Evolutionary conservation across 2,113 vertebrate genomes (phyloP), one percentile per base, ranked within the genome.

Genomic region (Notarius quadriscutis): DNA sequence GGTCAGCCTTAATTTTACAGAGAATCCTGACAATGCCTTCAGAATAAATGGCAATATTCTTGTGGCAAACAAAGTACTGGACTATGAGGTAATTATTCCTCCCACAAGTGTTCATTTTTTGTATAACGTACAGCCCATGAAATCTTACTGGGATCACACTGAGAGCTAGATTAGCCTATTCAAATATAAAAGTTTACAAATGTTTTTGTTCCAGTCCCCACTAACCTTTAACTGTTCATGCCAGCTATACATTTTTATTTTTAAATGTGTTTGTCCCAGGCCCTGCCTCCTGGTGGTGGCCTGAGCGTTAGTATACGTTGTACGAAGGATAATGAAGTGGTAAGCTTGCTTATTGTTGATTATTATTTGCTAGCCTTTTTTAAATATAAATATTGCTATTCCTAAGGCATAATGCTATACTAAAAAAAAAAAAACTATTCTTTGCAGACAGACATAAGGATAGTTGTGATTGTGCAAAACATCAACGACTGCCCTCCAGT

Each of bases 401-500:
- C 1, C 15, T 27, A n/a, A 83, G 30, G 4, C 22, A 7, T 12
- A 34, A 55, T 50, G 10, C 25, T 69, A 51, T 7, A 41, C 74
- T 58, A 41, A 15, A 34, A 8, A 0, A 60, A 79, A 65, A 10
- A 27, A 27, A 55, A 5, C 8, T 60, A 41, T n/a, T 75, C 69
- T 67, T 91, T 93, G 25, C 84, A 96, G 94, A 0, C 3, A 0
- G 0, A 0, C 0, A 0, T 87, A 14, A 0, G 0, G 0, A 0
- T 94, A 5, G 0, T 18, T 27, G 78, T 95, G 1, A 0, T 72
- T 7, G 27, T 93, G 15, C 0, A 4, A 9, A 88, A 95, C 67
- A 0, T 89, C 27, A 96, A 96, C 15, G 95, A 96, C 50, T 93
- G 95, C n/a, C 0, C 1, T 25, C 95, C 95, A 0, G 0, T 10